Evolutionary conservation across 2,888 invertebrate species (phyloP), one percentile per base, ranked within the genome.

Genomic region (Drosophila mayaguana): DNA sequence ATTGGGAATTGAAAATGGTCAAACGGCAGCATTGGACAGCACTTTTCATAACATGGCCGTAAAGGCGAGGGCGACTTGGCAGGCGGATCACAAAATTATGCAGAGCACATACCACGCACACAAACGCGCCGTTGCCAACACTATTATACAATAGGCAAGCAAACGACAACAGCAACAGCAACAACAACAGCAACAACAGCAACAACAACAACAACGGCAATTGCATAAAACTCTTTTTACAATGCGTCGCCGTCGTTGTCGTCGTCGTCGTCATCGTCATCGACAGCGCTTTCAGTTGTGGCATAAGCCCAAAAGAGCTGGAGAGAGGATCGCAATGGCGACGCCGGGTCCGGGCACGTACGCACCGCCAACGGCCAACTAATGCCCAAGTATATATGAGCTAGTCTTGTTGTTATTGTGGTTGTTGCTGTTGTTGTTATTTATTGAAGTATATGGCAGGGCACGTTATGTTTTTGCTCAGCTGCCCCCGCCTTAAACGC

Each of bases 51-150:
- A 75, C 62, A 75, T 60, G 63, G 71, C 48, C 50, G 55, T 38
- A 63, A 51, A 59, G 48, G 62, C 57, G 25, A 63, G 60, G 68
- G 73, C 75, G 56, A 57, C 64, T 73, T 67, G 63, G 66, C 85
- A 69, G 74, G 60, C 73, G 74, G 72, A 87, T 85, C 78, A 83
- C 83, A 85, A 87, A 87, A 85, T 85, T 87, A 87, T 87, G 87
- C 87, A 88, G 90, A 87, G 90, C 87, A 87, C 87, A 87, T 89
- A 89, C 80, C 81, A 69, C 70, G 65, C 79, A 71, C 79, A 78
- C 77, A 57, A 36, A 69, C 56, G 42, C 60, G 72, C 38, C 62
- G 64, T 50, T 45, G 68, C 62, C 50, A 46, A 46, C 45, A 69
- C 84, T 87, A 84, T 89, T 89, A 87, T 89, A 85, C 78, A 87